A percentile compares a stretch with the other conserved stretches of the same genome.
Conservation (phyloP, 2,797 vertebrate species). For the Rhynchonycteris naso region DNA sequence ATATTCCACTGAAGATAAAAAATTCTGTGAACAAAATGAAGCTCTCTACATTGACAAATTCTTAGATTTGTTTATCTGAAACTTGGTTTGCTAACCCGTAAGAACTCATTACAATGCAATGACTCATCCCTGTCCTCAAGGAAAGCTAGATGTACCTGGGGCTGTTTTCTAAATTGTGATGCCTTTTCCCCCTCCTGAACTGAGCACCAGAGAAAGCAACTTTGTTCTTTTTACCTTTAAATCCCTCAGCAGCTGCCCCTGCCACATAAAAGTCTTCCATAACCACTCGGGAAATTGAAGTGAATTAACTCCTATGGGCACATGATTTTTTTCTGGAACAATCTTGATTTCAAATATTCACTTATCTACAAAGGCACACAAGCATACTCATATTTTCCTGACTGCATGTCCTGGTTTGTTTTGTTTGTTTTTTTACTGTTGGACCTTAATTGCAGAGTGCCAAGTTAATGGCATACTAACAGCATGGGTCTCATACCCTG, state of each 20-base stretch:
- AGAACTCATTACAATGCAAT: neutral
- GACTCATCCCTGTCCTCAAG: neutral
- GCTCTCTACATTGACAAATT: neutral
- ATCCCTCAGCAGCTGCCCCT: neutral
- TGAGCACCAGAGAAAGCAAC: neutral
- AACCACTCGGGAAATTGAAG: neutral
- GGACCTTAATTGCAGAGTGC: neutral
- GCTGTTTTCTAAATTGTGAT: neutral
- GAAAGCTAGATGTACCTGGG: neutral
- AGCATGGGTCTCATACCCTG: neutral
- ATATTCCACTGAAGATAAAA: neutral
- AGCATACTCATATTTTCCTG: neutral
- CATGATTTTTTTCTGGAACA: neutral
- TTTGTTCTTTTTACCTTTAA: neutral
- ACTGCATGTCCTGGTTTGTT: neutral
- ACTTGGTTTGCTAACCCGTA: neutral
- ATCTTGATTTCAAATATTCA: neutral
- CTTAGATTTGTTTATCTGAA: neutral
- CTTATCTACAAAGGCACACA: neutral
- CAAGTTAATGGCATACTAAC: neutral
- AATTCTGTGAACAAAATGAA: conserved; percentile 17
- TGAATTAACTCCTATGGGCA: neutral
- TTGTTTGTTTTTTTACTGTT: neutral
- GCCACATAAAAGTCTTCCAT: neutral
- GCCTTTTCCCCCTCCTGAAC: neutral